These are phyloP conservation scores for Schizopygopsis pylzovi DNA, from an alignment of 2,797 vertebrate genomes.

Conservation along the genomic window DNA sequence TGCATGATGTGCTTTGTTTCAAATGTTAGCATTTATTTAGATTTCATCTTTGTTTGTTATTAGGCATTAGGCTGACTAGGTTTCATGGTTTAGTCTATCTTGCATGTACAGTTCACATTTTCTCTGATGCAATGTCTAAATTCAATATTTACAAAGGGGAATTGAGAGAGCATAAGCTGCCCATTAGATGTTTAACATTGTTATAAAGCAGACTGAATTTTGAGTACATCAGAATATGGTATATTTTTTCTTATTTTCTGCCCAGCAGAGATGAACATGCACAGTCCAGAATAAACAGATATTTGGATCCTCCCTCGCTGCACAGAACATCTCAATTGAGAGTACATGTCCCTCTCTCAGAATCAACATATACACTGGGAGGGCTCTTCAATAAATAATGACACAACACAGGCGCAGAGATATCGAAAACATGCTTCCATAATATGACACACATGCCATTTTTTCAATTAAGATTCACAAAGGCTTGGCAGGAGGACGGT, in stretches of 20 bases:
- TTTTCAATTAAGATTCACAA: conserved; percentile 72
- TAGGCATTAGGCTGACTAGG: background rate
- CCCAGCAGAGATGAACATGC: conserved; percentile 41
- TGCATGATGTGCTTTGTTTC: conserved; percentile 70
- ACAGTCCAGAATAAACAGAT: conserved; percentile 42
- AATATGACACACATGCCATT: conserved; percentile 69
- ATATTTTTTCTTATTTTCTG: conserved; percentile 46
- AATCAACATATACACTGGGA: conserved; percentile 58
- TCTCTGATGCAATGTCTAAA: conserved; percentile 25
- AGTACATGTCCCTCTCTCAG: conserved; percentile 44
- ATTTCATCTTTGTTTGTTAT: conserved; percentile 26
- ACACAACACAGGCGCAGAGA: conserved; percentile 57
- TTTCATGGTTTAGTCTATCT: conserved; percentile 10
- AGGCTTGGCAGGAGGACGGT: conserved; percentile 55
- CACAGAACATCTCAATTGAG: conserved; percentile 56
- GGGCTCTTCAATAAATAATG: conserved; percentile 71
- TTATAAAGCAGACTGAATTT: conserved; percentile 38
- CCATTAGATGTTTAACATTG: conserved; percentile 36
- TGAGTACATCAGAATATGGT: conserved; percentile 49
- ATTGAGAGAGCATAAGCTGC: conserved; percentile 15
- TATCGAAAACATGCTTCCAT: conserved; percentile 65
- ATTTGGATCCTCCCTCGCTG: conserved; percentile 37
- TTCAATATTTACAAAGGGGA: conserved; percentile 41
- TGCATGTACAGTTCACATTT: background rate
- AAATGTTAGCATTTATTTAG: conserved; percentile 16